phyloP scores from a whole-genome alignment of 2,888 invertebrate genomes.

The Lamproptera curius region DNA sequence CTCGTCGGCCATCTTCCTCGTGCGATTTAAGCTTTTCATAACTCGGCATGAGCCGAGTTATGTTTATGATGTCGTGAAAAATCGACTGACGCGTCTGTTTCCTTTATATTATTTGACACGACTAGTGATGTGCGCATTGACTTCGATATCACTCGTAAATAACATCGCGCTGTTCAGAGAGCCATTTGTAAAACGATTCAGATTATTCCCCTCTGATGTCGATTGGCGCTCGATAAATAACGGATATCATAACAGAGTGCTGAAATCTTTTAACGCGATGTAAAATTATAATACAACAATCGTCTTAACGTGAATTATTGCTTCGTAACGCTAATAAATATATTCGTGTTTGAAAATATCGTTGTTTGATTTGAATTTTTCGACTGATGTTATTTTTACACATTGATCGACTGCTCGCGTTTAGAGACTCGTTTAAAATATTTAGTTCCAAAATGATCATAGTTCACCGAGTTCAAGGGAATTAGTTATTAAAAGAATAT shows the following conservation, averaged over 20 bases:
- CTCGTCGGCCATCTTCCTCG: conserved; percentile 1
- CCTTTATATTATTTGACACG: conserved; percentile 12
- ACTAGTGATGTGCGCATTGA: conserved; percentile 13
- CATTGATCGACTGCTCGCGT: too few relatives aligned
- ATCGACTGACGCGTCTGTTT: conserved; percentile 18
- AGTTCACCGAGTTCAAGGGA: too few relatives aligned
- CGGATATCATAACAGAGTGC: not conserved
- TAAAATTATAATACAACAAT: not conserved
- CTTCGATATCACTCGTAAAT: conserved; percentile 4
- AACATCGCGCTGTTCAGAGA: conserved; percentile 8
- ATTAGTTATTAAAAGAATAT: too few relatives aligned
- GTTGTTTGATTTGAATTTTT: too few relatives aligned
- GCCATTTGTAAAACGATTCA: not conserved
- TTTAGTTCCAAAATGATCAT: too few relatives aligned
- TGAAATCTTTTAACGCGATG: not conserved
- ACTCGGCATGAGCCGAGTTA: conserved; percentile 9
- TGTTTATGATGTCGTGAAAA: conserved; percentile 20
- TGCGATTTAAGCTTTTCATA: conserved; percentile 17
- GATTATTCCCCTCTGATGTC: not conserved
- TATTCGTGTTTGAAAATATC: too few relatives aligned
- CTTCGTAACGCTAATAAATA: not conserved
- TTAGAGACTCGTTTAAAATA: too few relatives aligned
- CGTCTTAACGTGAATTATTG: not conserved
- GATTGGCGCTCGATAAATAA: not conserved
- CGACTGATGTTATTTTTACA: too few relatives aligned